Conservation (phyloP, 2,113 vertebrate genomes). For the Catharus bicknelli region DNA sequence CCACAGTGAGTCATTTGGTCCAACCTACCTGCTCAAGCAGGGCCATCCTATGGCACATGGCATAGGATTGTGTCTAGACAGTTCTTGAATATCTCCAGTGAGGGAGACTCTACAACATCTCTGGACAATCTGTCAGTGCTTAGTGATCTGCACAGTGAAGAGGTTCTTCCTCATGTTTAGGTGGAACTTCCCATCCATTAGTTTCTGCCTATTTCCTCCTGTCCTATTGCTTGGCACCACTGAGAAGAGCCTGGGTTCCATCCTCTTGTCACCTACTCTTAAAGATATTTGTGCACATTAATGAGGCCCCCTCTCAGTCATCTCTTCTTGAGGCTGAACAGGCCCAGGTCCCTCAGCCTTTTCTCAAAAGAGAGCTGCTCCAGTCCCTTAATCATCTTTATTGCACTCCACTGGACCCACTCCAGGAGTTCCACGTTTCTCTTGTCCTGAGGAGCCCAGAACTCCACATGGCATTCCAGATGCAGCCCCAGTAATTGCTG, state of each 20-base stretch:
- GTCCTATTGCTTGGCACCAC: background rate
- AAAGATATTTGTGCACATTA: background rate
- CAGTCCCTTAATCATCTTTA: background rate
- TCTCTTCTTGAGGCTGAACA: background rate
- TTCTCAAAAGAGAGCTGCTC: background rate
- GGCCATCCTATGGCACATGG: too few species aligned
- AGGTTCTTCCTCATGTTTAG: background rate
- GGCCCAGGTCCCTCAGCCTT: background rate
- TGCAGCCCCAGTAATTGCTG: background rate
- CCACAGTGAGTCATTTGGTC: background rate
- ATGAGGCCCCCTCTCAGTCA: accelerated
- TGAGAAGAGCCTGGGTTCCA: background rate
- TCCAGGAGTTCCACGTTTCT: background rate
- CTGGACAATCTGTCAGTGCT: background rate
- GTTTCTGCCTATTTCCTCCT: background rate
- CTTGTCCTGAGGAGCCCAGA: background rate
- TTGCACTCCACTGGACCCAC: accelerated
- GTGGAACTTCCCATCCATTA: background rate
- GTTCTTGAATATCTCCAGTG: background rate
- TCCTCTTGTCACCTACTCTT: background rate
- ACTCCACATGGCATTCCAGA: background rate
- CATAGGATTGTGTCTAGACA: background rate
- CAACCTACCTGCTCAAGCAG: background rate
- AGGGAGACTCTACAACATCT: background rate
- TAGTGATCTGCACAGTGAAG: background rate